Evolutionary conservation across 2,888 invertebrate genomes (phyloP).

Genomic region (Rhaphigaster nebulosa): DNA sequence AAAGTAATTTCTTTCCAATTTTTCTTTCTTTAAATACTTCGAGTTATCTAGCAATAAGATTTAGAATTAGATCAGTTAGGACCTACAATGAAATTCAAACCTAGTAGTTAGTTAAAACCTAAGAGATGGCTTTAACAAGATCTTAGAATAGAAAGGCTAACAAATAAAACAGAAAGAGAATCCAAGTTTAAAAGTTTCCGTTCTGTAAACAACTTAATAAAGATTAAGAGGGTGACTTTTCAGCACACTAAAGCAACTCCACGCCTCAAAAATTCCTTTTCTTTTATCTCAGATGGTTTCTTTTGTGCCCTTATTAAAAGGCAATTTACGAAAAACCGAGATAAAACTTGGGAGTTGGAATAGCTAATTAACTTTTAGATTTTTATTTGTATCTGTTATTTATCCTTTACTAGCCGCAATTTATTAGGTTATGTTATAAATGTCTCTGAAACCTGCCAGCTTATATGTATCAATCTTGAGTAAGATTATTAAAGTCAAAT

Average conservation of each 20-base stretch:
- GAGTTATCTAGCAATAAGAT: not conserved
- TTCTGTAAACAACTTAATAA: slow-evolving; percentile 41
- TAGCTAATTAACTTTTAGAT: not conserved
- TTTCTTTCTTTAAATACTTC: no score
- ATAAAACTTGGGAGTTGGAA: not conserved
- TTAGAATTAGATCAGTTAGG: not conserved
- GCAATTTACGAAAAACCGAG: slow-evolving; percentile 16
- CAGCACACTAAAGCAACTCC: not conserved
- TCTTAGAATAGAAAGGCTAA: not conserved
- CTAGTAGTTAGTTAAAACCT: not conserved
- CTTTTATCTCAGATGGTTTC: not conserved
- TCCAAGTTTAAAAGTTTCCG: slow-evolving; percentile 34
- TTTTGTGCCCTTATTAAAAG: slow-evolving; percentile 20
- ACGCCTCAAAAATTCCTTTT: slow-evolving; percentile 10
- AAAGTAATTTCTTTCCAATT: no score
- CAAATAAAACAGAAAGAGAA: slow-evolving; percentile 13
- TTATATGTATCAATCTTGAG: no score
- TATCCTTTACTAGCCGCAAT: not conserved
- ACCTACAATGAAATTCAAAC: not conserved
- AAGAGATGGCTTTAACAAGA: not conserved
- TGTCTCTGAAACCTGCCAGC: not conserved
- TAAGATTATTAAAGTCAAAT: no score
- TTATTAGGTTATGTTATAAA: not conserved
- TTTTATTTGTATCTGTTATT: not conserved
- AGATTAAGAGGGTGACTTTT: slow-evolving; percentile 25